Percentiles rank a stretch among this genome's conserved stretches.
Conservation (phyloP, 2,113 vertebrate species). For the Solenodon paradoxus region DNA sequence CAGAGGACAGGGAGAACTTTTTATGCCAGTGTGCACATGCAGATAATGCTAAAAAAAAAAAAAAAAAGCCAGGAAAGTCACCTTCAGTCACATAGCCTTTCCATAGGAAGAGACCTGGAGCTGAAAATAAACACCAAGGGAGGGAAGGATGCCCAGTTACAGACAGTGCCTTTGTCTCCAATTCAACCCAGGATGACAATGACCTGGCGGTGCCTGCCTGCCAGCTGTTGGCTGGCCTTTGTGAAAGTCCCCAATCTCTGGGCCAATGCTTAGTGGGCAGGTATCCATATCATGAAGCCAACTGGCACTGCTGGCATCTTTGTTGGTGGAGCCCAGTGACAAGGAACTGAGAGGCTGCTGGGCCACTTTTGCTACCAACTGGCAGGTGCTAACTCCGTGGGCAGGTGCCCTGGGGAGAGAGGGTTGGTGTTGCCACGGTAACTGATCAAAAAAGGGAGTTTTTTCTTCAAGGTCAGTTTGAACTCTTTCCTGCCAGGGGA, state of each 20-base stretch:
- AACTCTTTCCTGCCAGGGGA: not conserved
- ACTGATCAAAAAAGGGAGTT: not conserved
- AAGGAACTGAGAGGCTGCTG: slow-evolving; percentile 32
- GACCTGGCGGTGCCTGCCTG: slow-evolving; percentile 67
- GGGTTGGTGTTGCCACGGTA: slow-evolving; percentile 6
- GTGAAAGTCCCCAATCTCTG: slow-evolving; percentile 65
- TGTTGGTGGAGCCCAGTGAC: slow-evolving; percentile 41
- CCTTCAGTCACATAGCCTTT: not conserved
- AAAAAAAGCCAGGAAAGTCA: not conserved
- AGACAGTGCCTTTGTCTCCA: slow-evolving; percentile 68
- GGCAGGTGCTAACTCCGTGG: slow-evolving; percentile 35
- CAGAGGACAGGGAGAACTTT: not conserved
- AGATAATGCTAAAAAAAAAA: not conserved
- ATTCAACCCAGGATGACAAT: slow-evolving; percentile 62
- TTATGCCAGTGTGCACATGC: not conserved
- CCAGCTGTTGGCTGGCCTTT: slow-evolving; percentile 75
- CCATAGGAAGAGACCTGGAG: not conserved
- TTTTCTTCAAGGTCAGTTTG: slow-evolving; percentile 51
- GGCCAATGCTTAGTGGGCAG: slow-evolving; percentile 67
- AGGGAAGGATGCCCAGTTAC: not conserved
- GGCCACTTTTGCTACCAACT: slow-evolving; percentile 49
- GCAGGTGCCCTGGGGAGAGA: slow-evolving; percentile 29
- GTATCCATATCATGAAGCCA: slow-evolving; percentile 71
- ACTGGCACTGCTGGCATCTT: slow-evolving; percentile 63
- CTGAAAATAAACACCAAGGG: not conserved